These are phyloP conservation scores for Perithous albicinctus DNA, from an alignment of 2,888 invertebrate genomes.

Conservation along the genomic window DNA sequence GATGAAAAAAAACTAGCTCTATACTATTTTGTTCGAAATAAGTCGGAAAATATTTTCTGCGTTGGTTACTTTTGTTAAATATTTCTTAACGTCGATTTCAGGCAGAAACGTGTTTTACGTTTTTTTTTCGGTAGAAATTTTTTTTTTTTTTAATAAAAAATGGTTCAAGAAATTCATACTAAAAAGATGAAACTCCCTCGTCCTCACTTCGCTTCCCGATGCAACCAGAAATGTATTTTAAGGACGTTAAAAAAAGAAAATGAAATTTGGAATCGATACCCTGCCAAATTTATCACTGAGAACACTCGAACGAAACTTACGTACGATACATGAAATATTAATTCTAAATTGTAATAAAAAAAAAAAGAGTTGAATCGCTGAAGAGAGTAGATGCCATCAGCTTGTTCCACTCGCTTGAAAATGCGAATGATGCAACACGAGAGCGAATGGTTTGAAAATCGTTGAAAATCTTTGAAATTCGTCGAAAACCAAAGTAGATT, in stretches of 20 bases:
- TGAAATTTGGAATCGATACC: background rate
- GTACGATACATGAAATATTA: constrained; percentile 2
- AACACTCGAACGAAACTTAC: background rate
- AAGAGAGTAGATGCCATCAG: constrained; percentile 19
- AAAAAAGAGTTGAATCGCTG: background rate
- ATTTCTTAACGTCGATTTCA: too few species aligned
- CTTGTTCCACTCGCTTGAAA: constrained; percentile 46
- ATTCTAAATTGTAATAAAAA: background rate
- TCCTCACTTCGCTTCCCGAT: background rate
- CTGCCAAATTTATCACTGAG: background rate
- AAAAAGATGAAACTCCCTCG: too few species aligned
- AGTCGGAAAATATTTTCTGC: too few species aligned
- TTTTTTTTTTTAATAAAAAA: too few species aligned
- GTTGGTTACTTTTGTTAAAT: too few species aligned
- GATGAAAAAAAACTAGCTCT: too few species aligned
- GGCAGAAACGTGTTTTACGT: too few species aligned
- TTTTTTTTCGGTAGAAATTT: too few species aligned
- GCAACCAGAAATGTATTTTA: background rate
- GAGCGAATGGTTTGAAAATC: constrained; percentile 51
- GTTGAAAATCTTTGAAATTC: constrained; percentile 58
- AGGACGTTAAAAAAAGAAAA: background rate
- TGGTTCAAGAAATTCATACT: too few species aligned
- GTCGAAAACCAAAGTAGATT: constrained; percentile 40
- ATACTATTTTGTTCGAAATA: too few species aligned
- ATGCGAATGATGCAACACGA: constrained; percentile 58